These are phyloP conservation scores for Labrus mixtus DNA, from an alignment of 2,113 vertebrate genomes.

Conservation along the genomic window DNA sequence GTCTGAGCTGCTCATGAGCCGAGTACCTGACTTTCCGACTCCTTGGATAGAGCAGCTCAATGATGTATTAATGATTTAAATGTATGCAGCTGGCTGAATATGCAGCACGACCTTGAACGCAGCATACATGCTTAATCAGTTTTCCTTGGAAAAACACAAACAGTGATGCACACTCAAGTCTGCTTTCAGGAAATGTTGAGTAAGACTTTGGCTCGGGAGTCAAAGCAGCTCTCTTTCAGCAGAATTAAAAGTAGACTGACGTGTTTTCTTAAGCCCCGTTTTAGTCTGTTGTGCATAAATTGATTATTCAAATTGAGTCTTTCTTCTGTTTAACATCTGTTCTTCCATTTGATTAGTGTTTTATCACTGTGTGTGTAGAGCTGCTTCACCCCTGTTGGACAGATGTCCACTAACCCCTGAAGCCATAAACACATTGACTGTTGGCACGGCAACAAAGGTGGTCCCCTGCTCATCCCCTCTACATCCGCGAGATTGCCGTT, in stretches of 20 bases:
- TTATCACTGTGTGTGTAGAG: background rate
- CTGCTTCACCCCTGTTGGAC: background rate
- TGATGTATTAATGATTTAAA: slow-evolving; percentile 6
- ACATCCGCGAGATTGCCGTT: slow-evolving; percentile 2
- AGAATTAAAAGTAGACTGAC: background rate
- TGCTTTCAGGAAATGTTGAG: slow-evolving; percentile 45
- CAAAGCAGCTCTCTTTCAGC: slow-evolving; percentile 9
- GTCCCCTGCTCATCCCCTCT: slow-evolving; percentile 15
- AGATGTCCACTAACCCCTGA: slow-evolving; percentile 1
- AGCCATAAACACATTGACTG: slow-evolving; percentile 20
- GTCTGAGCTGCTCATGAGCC: background rate
- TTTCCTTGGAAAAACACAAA: slow-evolving; percentile 42
- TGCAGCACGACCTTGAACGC: slow-evolving; percentile 33
- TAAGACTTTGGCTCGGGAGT: slow-evolving; percentile 37
- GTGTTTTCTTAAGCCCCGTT: slow-evolving; percentile 23
- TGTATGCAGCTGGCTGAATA: background rate
- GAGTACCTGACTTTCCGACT: background rate
- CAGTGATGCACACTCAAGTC: slow-evolving; percentile 28
- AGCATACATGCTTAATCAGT: slow-evolving; percentile 22
- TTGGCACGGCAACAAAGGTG: slow-evolving; percentile 29
- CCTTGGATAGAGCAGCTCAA: slow-evolving; percentile 4
- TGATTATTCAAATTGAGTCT: background rate
- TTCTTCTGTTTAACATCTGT: background rate
- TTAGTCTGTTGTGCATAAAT: background rate
- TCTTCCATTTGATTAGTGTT: slow-evolving; percentile 15